A percentile compares a stretch with the other conserved stretches of the same genome.
These are phyloP conservation scores for Eulacestoma nigropectus DNA, from an alignment of 2,113 vertebrate species.

Conservation along the genomic window DNA sequence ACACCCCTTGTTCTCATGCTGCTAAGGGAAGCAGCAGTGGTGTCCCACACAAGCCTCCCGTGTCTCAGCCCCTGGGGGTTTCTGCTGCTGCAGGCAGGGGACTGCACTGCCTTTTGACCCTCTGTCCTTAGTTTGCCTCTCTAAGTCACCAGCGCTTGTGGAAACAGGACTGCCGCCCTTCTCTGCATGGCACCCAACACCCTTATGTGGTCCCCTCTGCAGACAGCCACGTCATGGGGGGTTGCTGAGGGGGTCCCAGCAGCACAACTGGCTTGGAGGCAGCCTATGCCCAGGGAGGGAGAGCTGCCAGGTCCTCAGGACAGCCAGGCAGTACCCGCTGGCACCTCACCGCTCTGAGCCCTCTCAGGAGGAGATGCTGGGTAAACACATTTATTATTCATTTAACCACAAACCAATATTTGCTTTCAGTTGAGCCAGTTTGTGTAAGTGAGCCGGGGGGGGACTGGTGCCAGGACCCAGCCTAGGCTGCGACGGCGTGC, in stretches of 20 bases:
- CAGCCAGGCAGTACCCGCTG: not conserved
- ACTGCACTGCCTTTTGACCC: not conserved
- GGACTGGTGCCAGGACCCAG: not conserved
- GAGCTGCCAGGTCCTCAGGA: not conserved
- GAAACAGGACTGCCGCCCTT: not conserved
- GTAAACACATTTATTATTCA: conserved; percentile 58
- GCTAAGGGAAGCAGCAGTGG: not conserved
- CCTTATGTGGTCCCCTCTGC: not conserved
- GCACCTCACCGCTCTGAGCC: not conserved
- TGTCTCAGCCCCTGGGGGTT: not conserved
- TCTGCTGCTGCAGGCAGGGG: not conserved
- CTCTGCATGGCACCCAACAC: rapidly evolving
- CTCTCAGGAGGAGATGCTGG: conserved; percentile 18
- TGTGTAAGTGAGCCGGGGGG: not conserved
- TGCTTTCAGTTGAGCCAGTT: conserved; percentile 31
- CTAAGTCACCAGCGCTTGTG: not conserved
- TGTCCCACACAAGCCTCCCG: not conserved
- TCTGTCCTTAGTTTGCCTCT: not conserved
- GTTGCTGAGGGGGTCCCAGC: not conserved
- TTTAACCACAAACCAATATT: conserved; percentile 59
- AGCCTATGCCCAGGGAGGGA: not conserved
- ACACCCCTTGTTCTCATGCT: not conserved
- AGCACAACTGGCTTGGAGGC: not conserved
- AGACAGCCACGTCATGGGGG: rapidly evolving
- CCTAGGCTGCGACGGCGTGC: rapidly evolving